Conservation (phyloP, 2,888 invertebrate species). For the Cordilura impudica region DNA sequence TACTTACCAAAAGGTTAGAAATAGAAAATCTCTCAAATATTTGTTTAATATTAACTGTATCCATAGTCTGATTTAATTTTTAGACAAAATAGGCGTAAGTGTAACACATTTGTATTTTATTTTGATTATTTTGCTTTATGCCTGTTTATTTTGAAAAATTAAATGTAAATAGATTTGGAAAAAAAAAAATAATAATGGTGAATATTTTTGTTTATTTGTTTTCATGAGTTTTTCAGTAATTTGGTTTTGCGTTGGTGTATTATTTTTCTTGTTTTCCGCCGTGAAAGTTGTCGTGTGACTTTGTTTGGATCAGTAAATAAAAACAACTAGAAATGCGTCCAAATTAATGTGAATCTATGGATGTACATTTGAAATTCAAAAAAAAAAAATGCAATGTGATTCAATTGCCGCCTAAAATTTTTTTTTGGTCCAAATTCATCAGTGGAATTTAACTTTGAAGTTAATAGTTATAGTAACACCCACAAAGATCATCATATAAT, state of each 20-base stretch:
- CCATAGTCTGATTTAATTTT: conserved; percentile 23
- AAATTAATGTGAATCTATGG: too few species aligned
- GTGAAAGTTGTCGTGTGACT: conserved; percentile 30
- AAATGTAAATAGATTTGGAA: conserved; percentile 10
- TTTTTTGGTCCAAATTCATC: too few species aligned
- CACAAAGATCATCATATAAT: too few species aligned
- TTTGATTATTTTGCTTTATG: conserved; percentile 4
- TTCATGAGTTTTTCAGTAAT: conserved; percentile 7
- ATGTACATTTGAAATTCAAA: too few species aligned
- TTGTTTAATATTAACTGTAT: conserved; percentile 34
- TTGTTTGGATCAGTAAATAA: conserved; percentile 5
- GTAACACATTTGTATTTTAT: conserved; percentile 16
- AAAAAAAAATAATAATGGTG: background rate
- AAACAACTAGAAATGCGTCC: background rate
- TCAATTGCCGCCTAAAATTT: too few species aligned
- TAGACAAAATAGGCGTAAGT: conserved; percentile 25
- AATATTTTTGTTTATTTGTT: conserved; percentile 26
- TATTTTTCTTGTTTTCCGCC: background rate
- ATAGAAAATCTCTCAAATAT: conserved; percentile 28
- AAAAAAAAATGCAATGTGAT: too few species aligned
- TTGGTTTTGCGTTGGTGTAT: conserved; percentile 39
- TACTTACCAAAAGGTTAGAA: background rate
- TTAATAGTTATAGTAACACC: too few species aligned
- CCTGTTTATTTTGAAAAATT: conserved; percentile 18
- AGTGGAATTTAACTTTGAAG: too few species aligned